Conservation (phyloP, 2,888 invertebrate genomes). For the Spicauda simplicius region DNA sequence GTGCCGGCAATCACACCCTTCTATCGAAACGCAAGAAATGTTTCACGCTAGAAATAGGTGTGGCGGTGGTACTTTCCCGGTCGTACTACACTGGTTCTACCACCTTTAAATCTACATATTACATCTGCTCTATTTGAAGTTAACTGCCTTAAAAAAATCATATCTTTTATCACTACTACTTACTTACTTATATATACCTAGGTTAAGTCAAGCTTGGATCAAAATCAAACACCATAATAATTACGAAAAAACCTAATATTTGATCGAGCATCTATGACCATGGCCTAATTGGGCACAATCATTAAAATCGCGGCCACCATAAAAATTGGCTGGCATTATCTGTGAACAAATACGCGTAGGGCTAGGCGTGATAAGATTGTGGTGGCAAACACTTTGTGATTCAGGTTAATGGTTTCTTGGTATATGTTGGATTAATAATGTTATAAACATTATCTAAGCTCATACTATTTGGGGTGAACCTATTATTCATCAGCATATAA, state of each 20-base stretch:
- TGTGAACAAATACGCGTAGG: constrained; percentile 69
- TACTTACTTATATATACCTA: too few relatives aligned
- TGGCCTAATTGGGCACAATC: constrained; percentile 57
- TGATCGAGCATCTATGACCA: constrained; percentile 55
- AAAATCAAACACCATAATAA: neutral
- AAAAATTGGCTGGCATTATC: constrained; percentile 71
- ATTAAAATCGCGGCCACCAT: constrained; percentile 53
- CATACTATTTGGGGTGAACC: neutral
- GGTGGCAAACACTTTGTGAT: constrained; percentile 60
- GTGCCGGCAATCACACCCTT: too few relatives aligned
- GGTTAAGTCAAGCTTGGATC: too few relatives aligned
- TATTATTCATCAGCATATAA: too few relatives aligned
- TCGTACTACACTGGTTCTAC: too few relatives aligned
- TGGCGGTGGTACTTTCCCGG: too few relatives aligned
- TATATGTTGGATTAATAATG: constrained; percentile 18
- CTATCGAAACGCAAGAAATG: too few relatives aligned
- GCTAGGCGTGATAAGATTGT: constrained; percentile 65
- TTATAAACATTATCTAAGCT: neutral
- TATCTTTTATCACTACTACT: too few relatives aligned
- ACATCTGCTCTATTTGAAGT: too few relatives aligned
- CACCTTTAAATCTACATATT: too few relatives aligned
- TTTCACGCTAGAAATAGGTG: too few relatives aligned
- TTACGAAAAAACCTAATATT: constrained; percentile 19
- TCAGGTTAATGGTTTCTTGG: constrained; percentile 52
- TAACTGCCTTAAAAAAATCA: too few relatives aligned